Evolutionary conservation across 2,797 vertebrate species (phyloP).

Genomic region (Tenualosa thibaudeaui): DNA sequence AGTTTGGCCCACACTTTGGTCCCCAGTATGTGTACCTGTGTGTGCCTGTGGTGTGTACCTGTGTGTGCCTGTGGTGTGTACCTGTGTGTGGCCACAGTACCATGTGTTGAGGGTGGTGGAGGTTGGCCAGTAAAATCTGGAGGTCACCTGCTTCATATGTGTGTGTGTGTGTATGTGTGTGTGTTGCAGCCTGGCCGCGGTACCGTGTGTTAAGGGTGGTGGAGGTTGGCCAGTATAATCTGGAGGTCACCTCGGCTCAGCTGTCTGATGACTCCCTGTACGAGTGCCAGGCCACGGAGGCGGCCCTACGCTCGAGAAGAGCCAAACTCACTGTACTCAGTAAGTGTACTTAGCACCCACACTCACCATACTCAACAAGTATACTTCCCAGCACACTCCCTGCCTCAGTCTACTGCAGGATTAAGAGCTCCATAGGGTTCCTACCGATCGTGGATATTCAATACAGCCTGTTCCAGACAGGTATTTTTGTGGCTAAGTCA

Average conservation of each 20-base stretch:
- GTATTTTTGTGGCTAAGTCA: too few relatives aligned
- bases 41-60: too few relatives aligned
- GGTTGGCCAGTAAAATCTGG: constrained; percentile 90
- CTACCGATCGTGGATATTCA: too few relatives aligned
- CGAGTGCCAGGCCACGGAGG: constrained; percentile 95
- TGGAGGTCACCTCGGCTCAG: constrained; percentile 87
- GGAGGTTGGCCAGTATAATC: constrained; percentile 89
- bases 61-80: neutral
- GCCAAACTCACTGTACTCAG: constrained; percentile 92
- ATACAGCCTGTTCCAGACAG: too few relatives aligned
- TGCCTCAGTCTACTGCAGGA: too few relatives aligned
- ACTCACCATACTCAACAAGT: constrained; percentile 64
- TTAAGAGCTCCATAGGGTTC: too few relatives aligned
- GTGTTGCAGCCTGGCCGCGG: constrained; percentile 85
- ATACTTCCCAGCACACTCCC: neutral
- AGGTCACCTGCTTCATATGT: constrained; percentile 72
- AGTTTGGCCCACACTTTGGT: too few relatives aligned
- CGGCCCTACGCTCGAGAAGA: constrained; percentile 86
- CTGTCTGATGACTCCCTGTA: constrained; percentile 91
- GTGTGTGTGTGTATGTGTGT: neutral
- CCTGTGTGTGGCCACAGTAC: constrained; percentile 77
- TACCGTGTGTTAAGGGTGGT: constrained; percentile 84
- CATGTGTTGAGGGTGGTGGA: constrained; percentile 83
- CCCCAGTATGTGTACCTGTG: too few relatives aligned
- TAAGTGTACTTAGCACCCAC: constrained; percentile 62